Percentiles rank a stretch among this genome's conserved stretches.
These are phyloP conservation scores for Nibea albiflora DNA, from an alignment of 2,113 vertebrate genomes.

Conservation along the genomic window DNA sequence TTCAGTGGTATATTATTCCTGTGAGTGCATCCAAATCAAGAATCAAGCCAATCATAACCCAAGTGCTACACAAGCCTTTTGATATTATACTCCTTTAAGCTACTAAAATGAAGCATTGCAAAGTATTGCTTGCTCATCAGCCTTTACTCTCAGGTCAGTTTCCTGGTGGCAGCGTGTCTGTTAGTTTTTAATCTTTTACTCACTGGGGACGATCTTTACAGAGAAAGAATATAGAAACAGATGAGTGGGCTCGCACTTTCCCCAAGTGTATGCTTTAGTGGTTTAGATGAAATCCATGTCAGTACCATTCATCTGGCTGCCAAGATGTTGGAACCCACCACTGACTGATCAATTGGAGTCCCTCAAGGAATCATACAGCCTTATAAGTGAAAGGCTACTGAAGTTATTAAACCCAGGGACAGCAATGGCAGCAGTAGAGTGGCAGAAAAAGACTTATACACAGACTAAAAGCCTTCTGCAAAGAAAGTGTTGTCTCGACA, in stretches of 20 bases:
- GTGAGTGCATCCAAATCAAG: constrained; percentile 14
- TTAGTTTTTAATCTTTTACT: constrained; percentile 54
- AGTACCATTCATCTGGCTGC: constrained; percentile 78
- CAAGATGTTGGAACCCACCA: constrained; percentile 65
- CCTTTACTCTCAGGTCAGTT: constrained; percentile 42
- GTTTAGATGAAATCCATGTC: constrained; percentile 75
- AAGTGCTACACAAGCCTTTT: constrained; percentile 5
- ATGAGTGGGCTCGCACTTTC: constrained; percentile 61
- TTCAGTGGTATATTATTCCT: constrained; percentile 13
- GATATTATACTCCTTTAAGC: constrained; percentile 13
- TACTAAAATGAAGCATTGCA: constrained; percentile 29
- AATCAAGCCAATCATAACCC: constrained; percentile 25
- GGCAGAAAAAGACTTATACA: constrained; percentile 38
- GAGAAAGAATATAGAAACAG: constrained; percentile 55
- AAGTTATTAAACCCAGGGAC: constrained; percentile 81
- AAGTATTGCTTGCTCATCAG: constrained; percentile 31
- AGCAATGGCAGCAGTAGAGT: constrained; percentile 44
- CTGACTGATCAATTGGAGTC: constrained; percentile 81
- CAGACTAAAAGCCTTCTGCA: constrained; percentile 28
- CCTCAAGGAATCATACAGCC: constrained; percentile 76
- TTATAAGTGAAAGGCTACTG: constrained; percentile 77
- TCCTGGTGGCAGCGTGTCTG: constrained; percentile 17
- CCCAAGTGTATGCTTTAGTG: constrained; percentile 66
- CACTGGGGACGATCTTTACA: constrained; percentile 33
- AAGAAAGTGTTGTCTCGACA: constrained; percentile 51